Conservation (phyloP, 2,797 vertebrate genomes). For the Gymnopithys bicolor region DNA sequence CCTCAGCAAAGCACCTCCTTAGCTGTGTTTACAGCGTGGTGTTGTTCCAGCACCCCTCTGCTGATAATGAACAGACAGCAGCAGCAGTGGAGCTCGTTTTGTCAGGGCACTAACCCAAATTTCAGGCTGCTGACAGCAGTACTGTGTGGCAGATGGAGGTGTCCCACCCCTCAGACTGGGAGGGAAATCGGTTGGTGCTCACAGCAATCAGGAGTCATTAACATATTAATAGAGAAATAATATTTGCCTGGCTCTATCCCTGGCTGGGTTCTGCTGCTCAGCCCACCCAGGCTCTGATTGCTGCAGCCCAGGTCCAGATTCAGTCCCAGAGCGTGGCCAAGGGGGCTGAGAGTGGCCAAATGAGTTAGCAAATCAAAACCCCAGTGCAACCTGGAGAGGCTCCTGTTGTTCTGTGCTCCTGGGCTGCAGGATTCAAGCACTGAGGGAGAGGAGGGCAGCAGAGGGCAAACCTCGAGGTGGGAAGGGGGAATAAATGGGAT, state of each 20-base stretch:
- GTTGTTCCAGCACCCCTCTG: neutral
- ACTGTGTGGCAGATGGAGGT: neutral
- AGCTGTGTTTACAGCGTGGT: neutral
- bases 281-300: neutral
- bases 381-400: neutral
- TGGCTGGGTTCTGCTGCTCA: neutral
- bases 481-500: neutral
- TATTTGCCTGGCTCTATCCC: neutral
- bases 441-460: neutral
- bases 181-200: neutral
- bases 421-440: neutral
- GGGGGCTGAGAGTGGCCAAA: neutral
- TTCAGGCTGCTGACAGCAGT: neutral
- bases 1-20: neutral
- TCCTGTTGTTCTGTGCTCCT: neutral
- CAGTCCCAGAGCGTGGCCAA: neutral
- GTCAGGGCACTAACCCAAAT: neutral
- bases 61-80: neutral
- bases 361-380: neutral
- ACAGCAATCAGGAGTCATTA: neutral
- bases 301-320: neutral
- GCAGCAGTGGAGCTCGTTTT: neutral
- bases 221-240: neutral
- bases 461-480: neutral
- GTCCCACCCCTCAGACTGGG: neutral